Percentiles rank a stretch among this genome's conserved stretches.
phyloP scores from a whole-genome alignment of 2,113 vertebrate species.

The Onychostoma macrolepis region DNA sequence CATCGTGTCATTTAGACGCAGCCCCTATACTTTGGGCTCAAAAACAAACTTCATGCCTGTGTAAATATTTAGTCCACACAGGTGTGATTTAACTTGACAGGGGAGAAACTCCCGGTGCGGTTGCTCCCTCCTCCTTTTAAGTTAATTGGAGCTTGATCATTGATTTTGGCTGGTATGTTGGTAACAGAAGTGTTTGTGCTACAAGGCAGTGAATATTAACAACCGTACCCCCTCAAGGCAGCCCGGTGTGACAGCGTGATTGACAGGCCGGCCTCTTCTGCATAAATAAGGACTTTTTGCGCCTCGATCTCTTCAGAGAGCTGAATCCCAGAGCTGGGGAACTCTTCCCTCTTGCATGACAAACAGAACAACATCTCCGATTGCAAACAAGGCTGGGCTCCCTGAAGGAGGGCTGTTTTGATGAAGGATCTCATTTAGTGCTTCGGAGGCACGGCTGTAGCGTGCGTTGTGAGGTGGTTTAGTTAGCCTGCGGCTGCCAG shows the following conservation, averaged over 20 bases:
- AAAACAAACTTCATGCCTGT: constrained; percentile 34
- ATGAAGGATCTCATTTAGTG: constrained; percentile 60
- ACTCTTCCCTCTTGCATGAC: constrained; percentile 50
- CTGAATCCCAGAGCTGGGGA: constrained; percentile 27
- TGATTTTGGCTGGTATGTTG: constrained; percentile 57
- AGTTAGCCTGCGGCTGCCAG: constrained; percentile 48
- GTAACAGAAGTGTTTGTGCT: constrained; percentile 34
- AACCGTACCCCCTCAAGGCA: constrained; percentile 38
- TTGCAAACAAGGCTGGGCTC: constrained; percentile 40
- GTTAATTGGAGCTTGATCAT: constrained; percentile 58
- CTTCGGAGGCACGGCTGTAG: constrained; percentile 39
- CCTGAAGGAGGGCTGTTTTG: constrained; percentile 51
- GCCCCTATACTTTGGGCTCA: constrained; percentile 8
- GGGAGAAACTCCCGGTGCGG: constrained; percentile 16
- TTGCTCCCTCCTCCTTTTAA: constrained; percentile 45
- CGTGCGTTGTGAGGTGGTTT: constrained; percentile 61
- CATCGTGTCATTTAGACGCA: not conserved
- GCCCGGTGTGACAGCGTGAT: constrained; percentile 18
- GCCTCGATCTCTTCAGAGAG: constrained; percentile 16
- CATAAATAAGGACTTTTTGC: constrained; percentile 37
- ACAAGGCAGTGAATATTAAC: constrained; percentile 58
- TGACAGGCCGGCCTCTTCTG: constrained; percentile 42
- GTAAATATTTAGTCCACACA: constrained; percentile 57
- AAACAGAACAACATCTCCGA: constrained; percentile 42
- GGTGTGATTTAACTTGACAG: constrained; percentile 59